Evolutionary conservation across 2,888 invertebrate genomes (phyloP), one percentile per base, ranked within the genome.

Genomic region (Metopia argyrocephala): DNA sequence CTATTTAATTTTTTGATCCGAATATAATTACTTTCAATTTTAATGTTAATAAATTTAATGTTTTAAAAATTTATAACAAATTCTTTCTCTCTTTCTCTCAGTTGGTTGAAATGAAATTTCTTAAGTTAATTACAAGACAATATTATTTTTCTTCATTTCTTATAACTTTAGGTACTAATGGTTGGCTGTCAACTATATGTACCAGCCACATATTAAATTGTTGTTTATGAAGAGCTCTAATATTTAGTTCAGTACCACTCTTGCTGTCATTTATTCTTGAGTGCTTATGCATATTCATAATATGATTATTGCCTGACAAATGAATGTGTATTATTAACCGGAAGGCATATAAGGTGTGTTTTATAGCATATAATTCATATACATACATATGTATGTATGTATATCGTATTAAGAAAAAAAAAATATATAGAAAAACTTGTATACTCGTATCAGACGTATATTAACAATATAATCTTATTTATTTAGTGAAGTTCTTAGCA

Each of bases 261-360:
- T 62, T 31, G n/a, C 48, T 64, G 76, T 62, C 62, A 76, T 76
- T 76, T 56, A 56, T 23, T 76, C 4, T 25, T 54, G 48, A 48
- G 38, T 56, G 25, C 69, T 69, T 38, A 38, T 69, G 61, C 48
- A 48, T 71, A 71, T 79, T 73, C 68, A 50, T 52, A 71, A 38
- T 38, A 38, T 38, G 38, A 15, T 38, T 38, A 38, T 38, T 54
- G 25, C 18, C 7, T 21, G 70, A 12, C 9, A 20, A 50, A 56
- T 20, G 45, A 64, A 46, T 28, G 38, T 57, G 56, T 56, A 25
- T 56, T 56, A n/a, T 61, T 75, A 76, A 66, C 69, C 80, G 80
- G 80, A 81, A 81, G 80, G 64, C 64, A 76, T 74, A 38, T 54
- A 57, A 76, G 64, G 64, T 76, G 68, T 76, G 76, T 69, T 80